Base-by-base conservation (phyloP, 2,113 vertebrate genomes). In the Trogon melanurus region DNA sequence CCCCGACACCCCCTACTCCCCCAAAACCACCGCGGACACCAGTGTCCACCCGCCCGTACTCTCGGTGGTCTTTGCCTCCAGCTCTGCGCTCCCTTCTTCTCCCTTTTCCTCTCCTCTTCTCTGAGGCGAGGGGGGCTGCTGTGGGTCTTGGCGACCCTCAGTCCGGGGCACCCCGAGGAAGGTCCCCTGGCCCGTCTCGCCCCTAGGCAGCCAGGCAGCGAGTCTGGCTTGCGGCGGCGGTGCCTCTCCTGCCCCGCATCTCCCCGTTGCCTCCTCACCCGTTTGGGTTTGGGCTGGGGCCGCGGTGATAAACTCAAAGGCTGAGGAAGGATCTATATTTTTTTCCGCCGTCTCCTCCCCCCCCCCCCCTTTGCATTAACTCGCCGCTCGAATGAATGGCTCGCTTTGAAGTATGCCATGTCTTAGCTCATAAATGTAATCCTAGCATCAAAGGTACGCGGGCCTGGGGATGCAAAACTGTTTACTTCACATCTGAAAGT, bases 361-460 rank as follows among this genome's bases (percentile, higher is more conserved):
- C 36, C 36, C 36, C 36, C 80, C 38, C 54, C 73, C 76, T 90
- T 92, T 47, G 78, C 89, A 85, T 61, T 51, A 85, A 94, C 93
- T 91, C 25, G 97, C 74, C 94, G 97, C 97, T 85, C 64, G 96
- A 95, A 96, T 98, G 98, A 98, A 98, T 98, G 96, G 94, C 50
- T 96, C 58, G 44, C 97, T 98, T 98, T 98, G 97, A 98, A 98
- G 97, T 97, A 97, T 97, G 97, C 97, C 98, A 98, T 98, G 98
- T 98, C 98, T 97, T 75, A 98, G 97, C 97, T 98, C 95, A 98
- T 98, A 98, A 98, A 98, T 97, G 98, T 98, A 98, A 98, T 98
- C 97, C 96, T 85, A 95, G 96, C 98, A 97, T 98, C 98, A 98
- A 98, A 98, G 97, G 95, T 98, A 85, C 73, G 82, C 93, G 64